Conservation (phyloP, 2,888 invertebrate species). For the Cenopis cana region DNA sequence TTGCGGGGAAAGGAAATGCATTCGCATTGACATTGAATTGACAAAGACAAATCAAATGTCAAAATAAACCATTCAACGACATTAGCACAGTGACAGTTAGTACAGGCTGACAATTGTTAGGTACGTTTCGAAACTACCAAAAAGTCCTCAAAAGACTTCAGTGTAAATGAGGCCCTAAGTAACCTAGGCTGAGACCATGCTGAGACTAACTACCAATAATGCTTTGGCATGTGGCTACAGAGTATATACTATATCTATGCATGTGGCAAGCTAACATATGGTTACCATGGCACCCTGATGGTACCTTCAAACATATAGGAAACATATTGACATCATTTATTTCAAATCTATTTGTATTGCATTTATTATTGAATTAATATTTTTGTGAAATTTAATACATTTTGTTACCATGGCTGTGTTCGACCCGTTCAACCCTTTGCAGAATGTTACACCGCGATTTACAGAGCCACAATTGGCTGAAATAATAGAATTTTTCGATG, state of each 20-base stretch:
- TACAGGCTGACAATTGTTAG: neutral
- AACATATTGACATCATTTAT: neutral
- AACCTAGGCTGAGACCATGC: too few species aligned
- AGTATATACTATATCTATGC: too few species aligned
- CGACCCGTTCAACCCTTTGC: constrained; percentile 63
- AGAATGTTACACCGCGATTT: constrained; percentile 61
- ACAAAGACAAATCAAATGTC: too few species aligned
- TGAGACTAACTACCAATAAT: too few species aligned
- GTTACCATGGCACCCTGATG: neutral
- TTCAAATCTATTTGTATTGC: neutral
- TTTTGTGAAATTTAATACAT: constrained; percentile 22
- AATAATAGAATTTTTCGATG: constrained; percentile 68
- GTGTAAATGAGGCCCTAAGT: neutral
- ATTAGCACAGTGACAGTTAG: neutral
- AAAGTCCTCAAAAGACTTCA: neutral
- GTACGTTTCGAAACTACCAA: neutral
- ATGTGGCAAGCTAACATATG: neutral
- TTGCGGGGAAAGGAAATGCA: neutral
- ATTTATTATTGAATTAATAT: constrained; percentile 10
- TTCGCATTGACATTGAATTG: too few species aligned
- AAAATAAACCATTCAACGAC: too few species aligned
- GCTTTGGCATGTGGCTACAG: too few species aligned
- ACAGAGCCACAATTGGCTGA: constrained; percentile 66
- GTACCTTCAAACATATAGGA: too few species aligned
- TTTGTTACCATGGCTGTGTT: constrained; percentile 59